These are phyloP conservation scores for Monodelphis domestica DNA, from an alignment of 2,797 vertebrate species.

Conservation along the genomic window DNA sequence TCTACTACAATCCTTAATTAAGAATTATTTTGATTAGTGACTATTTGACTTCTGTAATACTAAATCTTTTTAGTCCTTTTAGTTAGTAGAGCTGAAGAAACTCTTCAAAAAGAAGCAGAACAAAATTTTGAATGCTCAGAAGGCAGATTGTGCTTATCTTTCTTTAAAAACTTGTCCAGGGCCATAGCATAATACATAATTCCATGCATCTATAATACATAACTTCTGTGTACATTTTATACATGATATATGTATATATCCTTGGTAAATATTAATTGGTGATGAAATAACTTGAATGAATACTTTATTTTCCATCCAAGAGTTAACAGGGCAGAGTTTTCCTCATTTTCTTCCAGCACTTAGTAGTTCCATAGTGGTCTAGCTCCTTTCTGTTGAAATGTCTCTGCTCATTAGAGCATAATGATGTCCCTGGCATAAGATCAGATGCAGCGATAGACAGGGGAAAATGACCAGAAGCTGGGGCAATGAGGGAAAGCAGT, in stretches of 20 bases:
- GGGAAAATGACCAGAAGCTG: neutral
- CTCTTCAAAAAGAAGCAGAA: neutral
- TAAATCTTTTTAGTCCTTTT: too few species aligned
- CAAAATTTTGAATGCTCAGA: neutral
- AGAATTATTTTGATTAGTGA: neutral
- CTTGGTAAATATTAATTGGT: neutral
- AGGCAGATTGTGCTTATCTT: neutral
- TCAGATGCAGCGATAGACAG: neutral
- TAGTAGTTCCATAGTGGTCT: neutral
- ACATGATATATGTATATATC: too few species aligned
- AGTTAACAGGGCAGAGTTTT: neutral
- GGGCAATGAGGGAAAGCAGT: neutral
- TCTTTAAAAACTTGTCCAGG: neutral
- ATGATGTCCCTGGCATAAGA: neutral
- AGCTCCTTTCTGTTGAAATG: neutral
- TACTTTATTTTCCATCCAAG: neutral
- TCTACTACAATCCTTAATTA: too few species aligned
- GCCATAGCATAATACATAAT: neutral
- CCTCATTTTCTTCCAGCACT: neutral
- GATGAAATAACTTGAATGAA: neutral
- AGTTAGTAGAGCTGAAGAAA: neutral
- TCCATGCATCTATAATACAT: neutral
- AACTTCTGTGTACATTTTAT: neutral
- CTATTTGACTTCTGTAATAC: too few species aligned
- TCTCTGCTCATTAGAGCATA: neutral